Evolutionary conservation across 64 coral and sea anemone genomes (phyloP).

Genomic region (Dendrophyllia cribrosa): DNA sequence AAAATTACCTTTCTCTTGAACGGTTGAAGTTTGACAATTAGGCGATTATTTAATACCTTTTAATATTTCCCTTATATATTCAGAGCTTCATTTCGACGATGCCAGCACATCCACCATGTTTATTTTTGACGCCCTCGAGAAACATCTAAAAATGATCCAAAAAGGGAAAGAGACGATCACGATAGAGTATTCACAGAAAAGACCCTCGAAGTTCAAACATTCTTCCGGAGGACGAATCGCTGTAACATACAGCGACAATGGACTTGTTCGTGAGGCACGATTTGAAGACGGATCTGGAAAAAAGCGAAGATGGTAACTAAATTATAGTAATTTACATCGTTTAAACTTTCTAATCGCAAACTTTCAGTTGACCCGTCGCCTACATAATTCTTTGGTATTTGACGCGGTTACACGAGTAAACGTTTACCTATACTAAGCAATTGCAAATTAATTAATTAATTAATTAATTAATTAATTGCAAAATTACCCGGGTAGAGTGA

Average conservation of each 20-base stretch:
- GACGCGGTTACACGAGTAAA: too few relatives aligned
- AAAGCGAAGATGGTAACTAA: constrained; percentile 9
- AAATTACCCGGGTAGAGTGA: too few relatives aligned
- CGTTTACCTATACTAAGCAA: too few relatives aligned
- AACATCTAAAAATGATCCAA: constrained; percentile 17
- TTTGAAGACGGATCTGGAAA: constrained; percentile 7
- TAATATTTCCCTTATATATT: background rate
- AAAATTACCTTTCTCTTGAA: too few relatives aligned
- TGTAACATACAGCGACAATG: constrained; percentile 51
- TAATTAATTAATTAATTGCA: too few relatives aligned
- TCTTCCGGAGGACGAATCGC: constrained; percentile 48
- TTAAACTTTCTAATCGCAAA: too few relatives aligned
- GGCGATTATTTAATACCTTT: too few relatives aligned
- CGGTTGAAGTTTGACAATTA: too few relatives aligned
- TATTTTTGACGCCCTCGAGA: constrained; percentile 22
- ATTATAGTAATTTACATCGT: background rate
- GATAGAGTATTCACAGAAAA: constrained; percentile 28
- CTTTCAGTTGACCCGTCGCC: too few relatives aligned
- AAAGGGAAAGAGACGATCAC: constrained; percentile 22
- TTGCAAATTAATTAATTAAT: too few relatives aligned
- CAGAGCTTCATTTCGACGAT: constrained; percentile 10
- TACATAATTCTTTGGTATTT: too few relatives aligned
- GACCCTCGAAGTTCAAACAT: constrained; percentile 27
- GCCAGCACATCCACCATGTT: constrained; percentile 11
- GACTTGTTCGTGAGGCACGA: constrained; percentile 40